These are phyloP conservation scores for Biston stratarius DNA, from an alignment of 2,888 invertebrate genomes.

Conservation along the genomic window DNA sequence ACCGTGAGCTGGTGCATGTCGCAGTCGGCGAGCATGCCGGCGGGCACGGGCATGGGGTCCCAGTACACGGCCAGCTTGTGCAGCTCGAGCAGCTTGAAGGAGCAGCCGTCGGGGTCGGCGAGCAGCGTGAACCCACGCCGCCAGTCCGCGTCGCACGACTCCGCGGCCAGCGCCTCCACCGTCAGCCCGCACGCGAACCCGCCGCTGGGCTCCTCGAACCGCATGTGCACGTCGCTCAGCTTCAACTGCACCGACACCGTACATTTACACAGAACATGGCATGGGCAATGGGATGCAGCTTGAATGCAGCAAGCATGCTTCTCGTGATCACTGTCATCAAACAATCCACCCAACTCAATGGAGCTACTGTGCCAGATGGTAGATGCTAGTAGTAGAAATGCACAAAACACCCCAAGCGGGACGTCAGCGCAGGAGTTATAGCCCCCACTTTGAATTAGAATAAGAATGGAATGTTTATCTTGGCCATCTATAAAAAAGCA, in stretches of 20 bases:
- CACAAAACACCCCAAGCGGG: no score
- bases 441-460: no score
- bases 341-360: no score
- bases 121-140: conserved; percentile 89
- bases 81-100: conserved; percentile 96
- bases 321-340: no score
- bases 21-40: conserved; percentile 89
- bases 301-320: no score
- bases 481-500: no score
- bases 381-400: no score
- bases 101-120: conserved; percentile 86
- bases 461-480: no score
- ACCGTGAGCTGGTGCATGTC: conserved; percentile 90
- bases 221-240: conserved; percentile 97
- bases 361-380: no score
- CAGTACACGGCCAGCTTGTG: conserved; percentile 96
- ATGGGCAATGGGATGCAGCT: no score
- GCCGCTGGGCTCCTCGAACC: conserved; percentile 95
- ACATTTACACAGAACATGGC: neutral
- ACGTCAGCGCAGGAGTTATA: no score
- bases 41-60: conserved; percentile 88
- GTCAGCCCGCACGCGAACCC: conserved; percentile 95
- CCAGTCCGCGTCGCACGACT: conserved; percentile 97
- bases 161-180: conserved; percentile 94
- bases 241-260: conserved; percentile 88